Base-by-base conservation (phyloP, 2,797 vertebrate genomes). In the Acrossocheilus wenchowensis region DNA sequence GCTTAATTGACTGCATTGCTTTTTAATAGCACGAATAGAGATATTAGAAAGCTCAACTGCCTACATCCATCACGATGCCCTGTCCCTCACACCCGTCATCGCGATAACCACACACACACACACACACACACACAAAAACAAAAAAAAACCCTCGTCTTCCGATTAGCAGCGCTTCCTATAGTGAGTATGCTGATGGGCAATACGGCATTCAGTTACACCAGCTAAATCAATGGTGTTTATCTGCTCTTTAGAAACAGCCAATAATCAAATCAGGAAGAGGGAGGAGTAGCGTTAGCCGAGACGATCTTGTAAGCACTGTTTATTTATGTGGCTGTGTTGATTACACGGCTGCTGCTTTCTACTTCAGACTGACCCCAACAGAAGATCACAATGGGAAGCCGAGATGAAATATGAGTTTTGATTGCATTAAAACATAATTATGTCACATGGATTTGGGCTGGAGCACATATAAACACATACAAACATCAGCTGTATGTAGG, bases 151-250 rank as follows among this genome's bases (percentile, higher is more conserved):
- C 89, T 87, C 89, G 72, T 36, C 90, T 91, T 90, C 88, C 90
- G 89, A 94, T 95, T 93, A 94, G 90, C 80, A 82, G 26, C 26
- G 45, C 86, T 91, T 92, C 91, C 91, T 89, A 86, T 77, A 90
- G 91, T 88, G 90, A 92, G 91, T 86, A 75, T 89, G 92, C 93
- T 81, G 85, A 88, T 83, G 75, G 93, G 93, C 95, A 90, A 94
- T 66, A 94, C 93, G 91, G 62, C 85, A 87, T 91, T 91, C 81
- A 89, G 87, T 94, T 90, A 92, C 89, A 89, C 78, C 41, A 72
- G 92, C 88, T 91, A 89, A 94, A 95, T 95, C 94, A 94, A 94
- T 93, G 92, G 88, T 91, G 92, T 95, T 95, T 94, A 94, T 94
- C 93, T 94, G 90, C 89, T 92, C 89, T 93, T 92, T 91, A 90